These are phyloP conservation scores for Odontocerum albicorne DNA, from an alignment of 2,888 invertebrate species.

Conservation along the genomic window DNA sequence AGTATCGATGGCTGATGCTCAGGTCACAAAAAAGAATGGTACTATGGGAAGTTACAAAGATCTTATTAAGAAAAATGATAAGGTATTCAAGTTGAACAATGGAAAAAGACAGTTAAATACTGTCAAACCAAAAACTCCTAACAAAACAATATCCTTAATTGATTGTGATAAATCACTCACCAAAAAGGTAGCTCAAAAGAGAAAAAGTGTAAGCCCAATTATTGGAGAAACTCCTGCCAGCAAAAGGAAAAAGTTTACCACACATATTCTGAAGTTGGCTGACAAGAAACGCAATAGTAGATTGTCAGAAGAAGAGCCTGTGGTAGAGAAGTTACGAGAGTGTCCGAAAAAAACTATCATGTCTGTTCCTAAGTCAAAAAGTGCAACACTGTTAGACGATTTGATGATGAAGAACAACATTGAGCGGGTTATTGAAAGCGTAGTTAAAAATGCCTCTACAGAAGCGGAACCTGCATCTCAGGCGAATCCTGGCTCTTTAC, in stretches of 20 bases:
- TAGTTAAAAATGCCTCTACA: constrained; percentile 43
- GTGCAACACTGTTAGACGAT: constrained; percentile 57
- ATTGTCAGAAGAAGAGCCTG: constrained; percentile 37
- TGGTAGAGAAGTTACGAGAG: constrained; percentile 40
- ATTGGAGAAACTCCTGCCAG: constrained; percentile 24
- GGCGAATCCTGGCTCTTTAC: constrained; percentile 40
- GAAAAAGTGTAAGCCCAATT: constrained; percentile 39
- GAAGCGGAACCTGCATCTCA: constrained; percentile 37
- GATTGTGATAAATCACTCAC: constrained; percentile 29
- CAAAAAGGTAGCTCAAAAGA: constrained; percentile 39
- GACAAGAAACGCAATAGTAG: constrained; percentile 34
- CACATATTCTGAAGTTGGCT: constrained; percentile 26
- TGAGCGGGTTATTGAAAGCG: constrained; percentile 54
- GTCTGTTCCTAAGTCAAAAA: constrained; percentile 48
- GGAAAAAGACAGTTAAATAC: constrained; percentile 49
- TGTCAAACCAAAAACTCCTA: constrained; percentile 32
- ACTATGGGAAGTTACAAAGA: constrained; percentile 36
- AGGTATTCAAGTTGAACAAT: constrained; percentile 46
- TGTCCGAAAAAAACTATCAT: constrained; percentile 22
- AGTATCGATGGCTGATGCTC: constrained; percentile 39
- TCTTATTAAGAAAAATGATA: constrained; percentile 51
- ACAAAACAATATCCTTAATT: constrained; percentile 23
- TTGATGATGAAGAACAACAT: constrained; percentile 61
- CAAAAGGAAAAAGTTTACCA: constrained; percentile 42
- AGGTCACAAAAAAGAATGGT: constrained; percentile 36